These are phyloP conservation scores for Pteropus alecto DNA, from an alignment of 2,113 vertebrate species.

Conservation along the genomic window DNA sequence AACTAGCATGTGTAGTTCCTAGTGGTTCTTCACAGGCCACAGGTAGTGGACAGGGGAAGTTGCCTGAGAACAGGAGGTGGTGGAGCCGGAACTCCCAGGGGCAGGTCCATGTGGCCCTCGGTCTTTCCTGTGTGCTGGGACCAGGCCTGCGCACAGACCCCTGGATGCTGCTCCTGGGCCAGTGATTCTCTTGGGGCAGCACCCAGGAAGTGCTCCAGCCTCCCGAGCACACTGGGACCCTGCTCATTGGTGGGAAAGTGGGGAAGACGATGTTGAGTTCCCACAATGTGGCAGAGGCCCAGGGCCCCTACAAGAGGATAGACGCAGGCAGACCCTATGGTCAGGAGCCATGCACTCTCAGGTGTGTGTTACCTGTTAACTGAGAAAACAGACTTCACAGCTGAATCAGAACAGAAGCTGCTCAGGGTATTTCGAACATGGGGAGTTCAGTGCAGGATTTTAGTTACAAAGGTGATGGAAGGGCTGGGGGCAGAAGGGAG, in stretches of 20 bases:
- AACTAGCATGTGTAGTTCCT: accelerated
- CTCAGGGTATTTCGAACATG: background rate
- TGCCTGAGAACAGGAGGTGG: accelerated
- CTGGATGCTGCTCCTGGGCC: background rate
- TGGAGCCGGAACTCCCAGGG: too few species aligned
- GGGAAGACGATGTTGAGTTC: background rate
- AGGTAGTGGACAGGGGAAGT: background rate
- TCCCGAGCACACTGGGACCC: too few species aligned
- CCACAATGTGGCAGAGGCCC: too few species aligned
- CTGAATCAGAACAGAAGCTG: background rate
- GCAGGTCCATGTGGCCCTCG: accelerated
- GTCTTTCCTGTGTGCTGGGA: background rate
- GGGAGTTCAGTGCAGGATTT: background rate
- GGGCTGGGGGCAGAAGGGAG: background rate
- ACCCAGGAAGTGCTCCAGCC: background rate
- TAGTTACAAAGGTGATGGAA: background rate
- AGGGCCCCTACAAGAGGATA: background rate
- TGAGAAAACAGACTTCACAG: background rate
- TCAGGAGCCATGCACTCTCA: background rate
- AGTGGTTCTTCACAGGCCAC: accelerated
- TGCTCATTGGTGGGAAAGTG: accelerated
- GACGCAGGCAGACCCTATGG: background rate
- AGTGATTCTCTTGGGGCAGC: background rate
- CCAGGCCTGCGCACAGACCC: background rate
- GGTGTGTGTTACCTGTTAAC: background rate